Conservation (phyloP, 2,888 invertebrate species). For the Dynastes grantii region DNA sequence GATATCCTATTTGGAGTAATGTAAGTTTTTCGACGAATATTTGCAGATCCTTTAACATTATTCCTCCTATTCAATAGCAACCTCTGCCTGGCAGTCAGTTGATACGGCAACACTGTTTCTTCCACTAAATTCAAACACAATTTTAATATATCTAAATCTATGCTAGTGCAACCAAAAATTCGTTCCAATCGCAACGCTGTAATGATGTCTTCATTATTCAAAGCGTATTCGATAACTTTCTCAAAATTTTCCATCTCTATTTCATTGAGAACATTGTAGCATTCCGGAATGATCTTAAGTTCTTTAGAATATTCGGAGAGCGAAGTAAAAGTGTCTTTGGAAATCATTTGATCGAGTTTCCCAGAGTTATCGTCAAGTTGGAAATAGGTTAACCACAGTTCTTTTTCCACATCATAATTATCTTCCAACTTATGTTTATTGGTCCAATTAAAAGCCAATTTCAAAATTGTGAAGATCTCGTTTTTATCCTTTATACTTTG, state of each 20-base stretch:
- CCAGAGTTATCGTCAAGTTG: conserved; percentile 38
- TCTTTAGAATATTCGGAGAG: conserved; percentile 37
- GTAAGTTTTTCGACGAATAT: conserved; percentile 67
- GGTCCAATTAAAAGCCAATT: conserved; percentile 66
- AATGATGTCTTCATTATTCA: conserved; percentile 75
- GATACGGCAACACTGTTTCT: conserved; percentile 75
- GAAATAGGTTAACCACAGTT: conserved; percentile 64
- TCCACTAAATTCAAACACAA: conserved; percentile 79
- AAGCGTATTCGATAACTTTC: conserved; percentile 72
- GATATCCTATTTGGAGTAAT: conserved; percentile 61
- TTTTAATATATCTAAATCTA: conserved; percentile 75
- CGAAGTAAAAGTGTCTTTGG: conserved; percentile 7
- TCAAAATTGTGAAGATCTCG: conserved; percentile 72
- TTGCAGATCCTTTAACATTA: conserved; percentile 62
- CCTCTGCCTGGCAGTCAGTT: conserved; percentile 78
- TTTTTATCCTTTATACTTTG: conserved; percentile 70
- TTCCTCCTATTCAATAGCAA: conserved; percentile 69
- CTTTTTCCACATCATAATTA: conserved; percentile 63
- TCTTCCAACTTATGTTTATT: conserved; percentile 60
- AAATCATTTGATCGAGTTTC: conserved; percentile 29
- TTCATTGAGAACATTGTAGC: conserved; percentile 65
- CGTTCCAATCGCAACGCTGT: conserved; percentile 76
- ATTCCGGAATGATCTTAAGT: conserved; percentile 27
- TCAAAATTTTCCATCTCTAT: conserved; percentile 71
- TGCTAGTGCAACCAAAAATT: conserved; percentile 71